Base-by-base conservation (phyloP, 2,113 vertebrate genomes). In the Nibea albiflora region DNA sequence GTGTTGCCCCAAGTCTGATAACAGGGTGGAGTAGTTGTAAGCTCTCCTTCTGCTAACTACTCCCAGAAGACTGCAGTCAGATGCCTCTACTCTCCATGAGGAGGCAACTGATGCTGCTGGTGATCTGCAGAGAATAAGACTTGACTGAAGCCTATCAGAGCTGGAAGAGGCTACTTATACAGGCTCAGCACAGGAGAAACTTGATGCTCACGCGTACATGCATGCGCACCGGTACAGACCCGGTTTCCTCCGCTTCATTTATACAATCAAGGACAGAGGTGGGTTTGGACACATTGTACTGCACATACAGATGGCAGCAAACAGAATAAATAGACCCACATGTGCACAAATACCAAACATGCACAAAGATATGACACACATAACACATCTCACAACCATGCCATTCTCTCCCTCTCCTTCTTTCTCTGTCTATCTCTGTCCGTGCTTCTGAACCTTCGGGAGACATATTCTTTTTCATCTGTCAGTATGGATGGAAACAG, bases 381-480 rank as follows among this genome's bases (percentile, higher is more conserved):
- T 76, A 70, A 83, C 70, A 83, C 62, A 69, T 76, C 46, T 79
- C 57, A 44, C 24, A 69, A 74, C 61, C 74, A 86, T 74, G 50
- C 57, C 28, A 54, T 76, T 83, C 62, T 52, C 69, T 81, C 65
- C 61, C 66, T 78, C 28, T 62, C 65, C 69, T 58, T 76, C 68
- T 71, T 64, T 81, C 58, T 84, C 61, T 77, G 22, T 79, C 81
- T 71, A 56, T 88, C 81, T 89, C 76, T 89, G 89, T 70, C 89
- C 81, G 35, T 84, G 85, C 86, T 81, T 91, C 78, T 88, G 83
- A 94, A 91, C 88, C 92, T 89, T 68, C 66, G 87, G 92, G 85
- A 91, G 89, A 92, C 89, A 89, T 83, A 89, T 92, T 89, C 81
- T 92, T 93, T 93, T 92, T 93, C 84, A 92, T 91, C 92, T 93